Evolutionary conservation across 2,113 vertebrate genomes (phyloP).

Genomic region (Sporophila hypoxantha): DNA sequence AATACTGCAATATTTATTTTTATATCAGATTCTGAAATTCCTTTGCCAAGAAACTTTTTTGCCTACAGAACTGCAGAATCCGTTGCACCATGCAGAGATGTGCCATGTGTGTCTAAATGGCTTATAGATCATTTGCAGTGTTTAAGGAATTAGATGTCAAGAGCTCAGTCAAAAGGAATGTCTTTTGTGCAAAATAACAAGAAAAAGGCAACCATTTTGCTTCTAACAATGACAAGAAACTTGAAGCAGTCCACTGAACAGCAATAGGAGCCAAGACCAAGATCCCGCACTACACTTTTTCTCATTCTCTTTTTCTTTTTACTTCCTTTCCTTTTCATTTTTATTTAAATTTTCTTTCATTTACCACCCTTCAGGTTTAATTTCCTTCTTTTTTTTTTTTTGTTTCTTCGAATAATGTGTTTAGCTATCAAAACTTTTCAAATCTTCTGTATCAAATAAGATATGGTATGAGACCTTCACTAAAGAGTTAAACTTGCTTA

Average conservation of each 20-base stretch:
- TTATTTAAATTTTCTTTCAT: not conserved
- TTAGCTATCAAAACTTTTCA: not conserved
- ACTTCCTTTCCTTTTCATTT: not conserved
- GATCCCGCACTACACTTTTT: not conserved
- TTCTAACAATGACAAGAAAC: not conserved
- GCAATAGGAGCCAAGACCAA: not conserved
- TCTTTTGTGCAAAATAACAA: not conserved
- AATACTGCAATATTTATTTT: not conserved
- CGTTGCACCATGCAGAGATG: not conserved
- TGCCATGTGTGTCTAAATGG: not conserved
- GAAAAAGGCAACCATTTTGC: not conserved
- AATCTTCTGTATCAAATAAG: not conserved
- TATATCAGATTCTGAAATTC: not conserved
- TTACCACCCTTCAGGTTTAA: not conserved
- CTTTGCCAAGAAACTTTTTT: not conserved
- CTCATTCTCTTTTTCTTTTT: fast-evolving
- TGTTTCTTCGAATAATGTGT: fast-evolving
- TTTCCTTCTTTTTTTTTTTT: not conserved
- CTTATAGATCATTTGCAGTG: not conserved
- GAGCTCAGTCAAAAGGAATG: not conserved
- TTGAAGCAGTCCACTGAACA: not conserved
- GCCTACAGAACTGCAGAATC: not conserved
- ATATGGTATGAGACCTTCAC: not conserved
- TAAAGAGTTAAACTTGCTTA: not conserved
- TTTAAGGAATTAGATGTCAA: not conserved